A percentile compares a stretch with the other conserved stretches of the same genome.
These are phyloP conservation scores for Melanotaenia nigrans DNA, from an alignment of 2,797 vertebrate genomes.

Conservation along the genomic window DNA sequence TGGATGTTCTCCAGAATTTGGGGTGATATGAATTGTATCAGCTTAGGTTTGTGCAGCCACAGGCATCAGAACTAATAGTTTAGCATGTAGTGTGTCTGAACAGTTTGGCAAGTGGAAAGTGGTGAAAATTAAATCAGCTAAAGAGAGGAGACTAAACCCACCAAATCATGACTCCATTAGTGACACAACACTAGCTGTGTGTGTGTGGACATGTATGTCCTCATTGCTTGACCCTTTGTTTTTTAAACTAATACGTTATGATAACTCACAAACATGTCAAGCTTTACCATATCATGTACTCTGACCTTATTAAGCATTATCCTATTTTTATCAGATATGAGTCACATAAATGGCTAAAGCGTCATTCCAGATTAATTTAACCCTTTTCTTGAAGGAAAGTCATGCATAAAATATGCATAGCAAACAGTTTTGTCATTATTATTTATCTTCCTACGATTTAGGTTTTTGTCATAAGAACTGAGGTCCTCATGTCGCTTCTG, in stretches of 20 bases:
- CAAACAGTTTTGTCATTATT: slow-evolving; percentile 74
- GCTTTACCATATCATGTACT: slow-evolving; percentile 31
- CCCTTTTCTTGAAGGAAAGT: slow-evolving; percentile 58
- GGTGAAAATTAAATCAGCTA: slow-evolving; percentile 50
- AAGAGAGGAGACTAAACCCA: slow-evolving; percentile 31
- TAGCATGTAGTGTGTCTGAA: slow-evolving; percentile 38
- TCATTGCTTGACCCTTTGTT: slow-evolving; percentile 7
- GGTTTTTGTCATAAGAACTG: slow-evolving; percentile 42
- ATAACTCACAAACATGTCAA: slow-evolving; percentile 22
- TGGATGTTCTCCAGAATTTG: slow-evolving; percentile 54
- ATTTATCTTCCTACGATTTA: slow-evolving; percentile 69
- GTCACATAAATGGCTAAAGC: slow-evolving; percentile 31
- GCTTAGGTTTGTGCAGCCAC: slow-evolving; percentile 50
- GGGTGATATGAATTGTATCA: slow-evolving; percentile 55
- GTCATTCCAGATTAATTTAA: slow-evolving; percentile 74
- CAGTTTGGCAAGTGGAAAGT: slow-evolving; percentile 42
- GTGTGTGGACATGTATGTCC: slow-evolving; percentile 8
- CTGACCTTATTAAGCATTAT: slow-evolving; percentile 62
- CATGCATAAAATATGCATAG: slow-evolving; percentile 65
- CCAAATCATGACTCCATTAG: slow-evolving; percentile 17
- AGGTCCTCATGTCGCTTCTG: slow-evolving; percentile 31
- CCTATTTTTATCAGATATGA: slow-evolving; percentile 61
- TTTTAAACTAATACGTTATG: slow-evolving; percentile 18
- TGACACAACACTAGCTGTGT: slow-evolving; percentile 14
- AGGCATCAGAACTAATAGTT: slow-evolving; percentile 54